Evolutionary conservation across 2,113 vertebrate species (phyloP).

Genomic region (Sitta europaea): DNA sequence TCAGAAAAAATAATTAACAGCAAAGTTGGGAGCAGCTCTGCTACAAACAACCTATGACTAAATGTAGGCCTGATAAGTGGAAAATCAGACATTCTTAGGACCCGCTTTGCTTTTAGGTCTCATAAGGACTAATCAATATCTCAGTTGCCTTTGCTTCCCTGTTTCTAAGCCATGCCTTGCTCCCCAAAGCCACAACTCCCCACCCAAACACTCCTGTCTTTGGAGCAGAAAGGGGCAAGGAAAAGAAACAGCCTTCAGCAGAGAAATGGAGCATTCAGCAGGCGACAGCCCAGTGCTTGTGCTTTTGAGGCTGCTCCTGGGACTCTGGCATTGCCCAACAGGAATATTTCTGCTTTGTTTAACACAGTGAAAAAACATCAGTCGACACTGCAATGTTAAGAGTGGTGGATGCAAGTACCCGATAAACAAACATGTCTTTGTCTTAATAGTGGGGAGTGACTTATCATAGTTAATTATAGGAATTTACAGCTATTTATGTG

Average conservation of each 20-base stretch:
- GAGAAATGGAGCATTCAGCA: slow-evolving; percentile 21
- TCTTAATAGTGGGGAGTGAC: slow-evolving; percentile 77
- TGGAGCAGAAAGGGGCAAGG: background rate
- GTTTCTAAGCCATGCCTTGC: background rate
- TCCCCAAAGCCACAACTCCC: background rate
- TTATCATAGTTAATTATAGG: slow-evolving; percentile 82
- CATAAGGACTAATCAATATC: background rate
- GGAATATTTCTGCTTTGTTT: slow-evolving; percentile 70
- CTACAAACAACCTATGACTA: background rate
- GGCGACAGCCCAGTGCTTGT: background rate
- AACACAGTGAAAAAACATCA: slow-evolving; percentile 73
- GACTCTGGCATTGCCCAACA: slow-evolving; percentile 32
- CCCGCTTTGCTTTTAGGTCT: background rate
- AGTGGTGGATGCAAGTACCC: slow-evolving; percentile 67
- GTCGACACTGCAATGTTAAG: slow-evolving; percentile 66
- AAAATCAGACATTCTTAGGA: background rate
- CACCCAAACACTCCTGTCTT: background rate
- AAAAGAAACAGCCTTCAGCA: background rate
- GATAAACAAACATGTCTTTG: slow-evolving; percentile 80
- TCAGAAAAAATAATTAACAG: background rate
- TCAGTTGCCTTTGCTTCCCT: background rate
- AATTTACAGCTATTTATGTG: slow-evolving; percentile 82
- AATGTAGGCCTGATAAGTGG: background rate
- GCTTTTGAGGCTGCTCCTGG: background rate
- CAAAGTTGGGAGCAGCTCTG: background rate